Evolutionary conservation across 2,113 vertebrate species (phyloP), one percentile per base, ranked within the genome.

Genomic region (Calonectris borealis): DNA sequence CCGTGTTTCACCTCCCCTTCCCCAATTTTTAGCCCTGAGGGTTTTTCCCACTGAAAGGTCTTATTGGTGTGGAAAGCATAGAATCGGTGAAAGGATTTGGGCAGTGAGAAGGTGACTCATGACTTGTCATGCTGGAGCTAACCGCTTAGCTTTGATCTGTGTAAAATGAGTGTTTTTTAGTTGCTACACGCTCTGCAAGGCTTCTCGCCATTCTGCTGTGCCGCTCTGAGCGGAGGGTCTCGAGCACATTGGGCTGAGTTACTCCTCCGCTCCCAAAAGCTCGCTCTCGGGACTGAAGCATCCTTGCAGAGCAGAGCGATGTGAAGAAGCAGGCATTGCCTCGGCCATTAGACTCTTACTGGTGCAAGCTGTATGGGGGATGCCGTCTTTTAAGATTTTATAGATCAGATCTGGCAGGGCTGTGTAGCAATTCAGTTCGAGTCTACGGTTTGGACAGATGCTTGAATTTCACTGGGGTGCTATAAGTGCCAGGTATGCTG

Each of bases 401-500:
- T 7, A 26, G 62, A 24, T 60, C 6, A 4, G 46, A 36, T 22
- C 42, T 31, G 60, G 29, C 51, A 36, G 83, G 48, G 57, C 66
- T 85, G 48, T 11, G 6, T 11, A 4, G 32, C 2, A 6, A 3
- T 34, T 42, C 15, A 0, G 19, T 20, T n/a, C 0, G 4, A 36
- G 55, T 16, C 22, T 49, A 1, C 25, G 29, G 11, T 36, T 61
- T 11, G 29, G 36, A 4, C n/a, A 9, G 64, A 21, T 25, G 52
- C 70, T 68, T 13, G 52, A 55, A 6, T 78, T 75, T n/a, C 52
- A 2, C 62, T 12, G 44, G 1, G 2, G 61, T 29, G 55, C 7
- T 75, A 3, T 0, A 11, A 44, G 66, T 51, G 31, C 81, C 10
- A 2, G 36, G 46, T 0, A 0, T 1, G 0, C 38, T 34, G 32